Conservation (phyloP, 2,113 vertebrate species). For the Porphyrio hochstetteri region DNA sequence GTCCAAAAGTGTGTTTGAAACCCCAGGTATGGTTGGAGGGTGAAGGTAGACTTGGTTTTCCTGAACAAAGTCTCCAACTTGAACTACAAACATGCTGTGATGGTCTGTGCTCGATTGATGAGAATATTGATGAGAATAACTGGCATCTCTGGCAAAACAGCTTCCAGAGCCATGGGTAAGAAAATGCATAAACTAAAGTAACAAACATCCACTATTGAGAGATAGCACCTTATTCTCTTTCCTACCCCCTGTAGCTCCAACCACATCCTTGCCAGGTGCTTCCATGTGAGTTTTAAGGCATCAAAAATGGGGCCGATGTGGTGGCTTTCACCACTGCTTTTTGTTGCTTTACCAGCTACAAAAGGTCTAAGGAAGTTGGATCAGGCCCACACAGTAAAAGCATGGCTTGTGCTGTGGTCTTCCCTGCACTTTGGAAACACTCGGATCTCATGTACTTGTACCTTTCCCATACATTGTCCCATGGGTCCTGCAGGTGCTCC, state of each 20-base stretch:
- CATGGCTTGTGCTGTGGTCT: neutral
- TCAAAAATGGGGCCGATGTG: neutral
- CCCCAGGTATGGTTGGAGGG: conserved; percentile 42
- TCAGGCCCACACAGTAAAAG: neutral
- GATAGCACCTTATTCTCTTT: neutral
- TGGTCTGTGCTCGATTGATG: neutral
- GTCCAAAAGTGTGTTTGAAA: conserved; percentile 57
- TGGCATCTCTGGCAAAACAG: conserved; percentile 76
- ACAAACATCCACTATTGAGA: neutral
- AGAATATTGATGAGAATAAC: conserved; percentile 58
- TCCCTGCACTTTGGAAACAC: neutral
- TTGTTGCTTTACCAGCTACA: neutral
- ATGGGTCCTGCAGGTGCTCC: conserved; percentile 79
- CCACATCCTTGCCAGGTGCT: neutral
- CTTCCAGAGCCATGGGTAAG: conserved; percentile 56
- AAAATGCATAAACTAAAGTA: neutral
- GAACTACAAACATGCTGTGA: conserved; percentile 68
- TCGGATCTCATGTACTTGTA: neutral
- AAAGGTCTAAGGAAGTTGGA: neutral
- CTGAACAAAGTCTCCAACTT: conserved; percentile 56
- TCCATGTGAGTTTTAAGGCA: neutral
- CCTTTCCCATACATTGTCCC: conserved; percentile 82
- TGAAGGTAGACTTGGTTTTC: conserved; percentile 9
- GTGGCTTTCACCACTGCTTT: neutral
- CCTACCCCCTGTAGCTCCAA: neutral